phyloP scores from a whole-genome alignment of 2,113 vertebrate genomes.

The Bolborhynchus lineola region DNA sequence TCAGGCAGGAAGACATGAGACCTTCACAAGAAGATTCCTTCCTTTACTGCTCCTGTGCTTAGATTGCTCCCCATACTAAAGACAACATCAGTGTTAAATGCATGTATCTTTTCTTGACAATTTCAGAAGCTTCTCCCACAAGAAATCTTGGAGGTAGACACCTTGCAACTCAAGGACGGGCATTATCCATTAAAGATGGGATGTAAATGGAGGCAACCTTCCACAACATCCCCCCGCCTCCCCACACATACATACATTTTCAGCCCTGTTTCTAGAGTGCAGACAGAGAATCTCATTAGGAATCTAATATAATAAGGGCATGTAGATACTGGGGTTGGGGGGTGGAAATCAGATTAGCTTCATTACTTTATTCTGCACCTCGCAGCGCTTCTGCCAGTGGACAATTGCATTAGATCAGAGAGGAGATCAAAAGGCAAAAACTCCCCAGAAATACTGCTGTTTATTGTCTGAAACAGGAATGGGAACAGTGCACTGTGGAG shows the following conservation, averaged over 20 bases:
- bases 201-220: conserved; percentile 91
- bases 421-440: conserved; percentile 91
- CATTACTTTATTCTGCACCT: conserved; percentile 98
- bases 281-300: conserved; percentile 93
- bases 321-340: conserved; percentile 91
- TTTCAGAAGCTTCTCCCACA: neutral
- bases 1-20: neutral
- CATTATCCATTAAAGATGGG: conserved; percentile 93
- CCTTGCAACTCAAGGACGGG: conserved; percentile 83
- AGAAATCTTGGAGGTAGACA: conserved; percentile 64
- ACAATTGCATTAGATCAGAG: conserved; percentile 94
- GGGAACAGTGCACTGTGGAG: neutral
- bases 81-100: neutral
- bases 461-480: conserved; percentile 61
- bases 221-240: conserved; percentile 54
- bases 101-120: neutral
- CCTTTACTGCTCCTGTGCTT: neutral
- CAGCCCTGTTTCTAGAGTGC: conserved; percentile 82
- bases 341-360: conserved; percentile 94
- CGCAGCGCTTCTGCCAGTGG: conserved; percentile 90
- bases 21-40: neutral
- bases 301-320: conserved; percentile 98
- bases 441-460: conserved; percentile 74
- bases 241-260: conserved; percentile 59
- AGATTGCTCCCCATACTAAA: neutral